Evolutionary conservation across 1,140 invertebrate genomes (phyloP).

Genomic region (Chionoecetes opilio): DNA sequence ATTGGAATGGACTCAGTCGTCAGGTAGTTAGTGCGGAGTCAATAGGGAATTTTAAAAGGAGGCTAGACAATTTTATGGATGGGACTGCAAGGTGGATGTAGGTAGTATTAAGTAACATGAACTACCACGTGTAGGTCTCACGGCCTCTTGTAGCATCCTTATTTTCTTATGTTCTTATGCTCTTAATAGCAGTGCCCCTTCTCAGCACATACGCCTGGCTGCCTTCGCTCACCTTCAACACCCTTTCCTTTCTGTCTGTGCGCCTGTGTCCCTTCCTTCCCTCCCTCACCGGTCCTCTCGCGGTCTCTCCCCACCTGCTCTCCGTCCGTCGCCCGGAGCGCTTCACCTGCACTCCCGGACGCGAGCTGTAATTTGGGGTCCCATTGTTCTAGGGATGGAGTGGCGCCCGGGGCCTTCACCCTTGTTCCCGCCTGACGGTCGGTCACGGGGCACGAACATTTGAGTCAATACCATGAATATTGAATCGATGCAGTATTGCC

Average conservation of each 20-base stretch:
- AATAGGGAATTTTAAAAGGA: too few species aligned
- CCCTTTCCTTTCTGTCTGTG: neutral
- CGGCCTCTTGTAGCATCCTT: too few species aligned
- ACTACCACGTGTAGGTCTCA: too few species aligned
- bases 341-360: conserved; percentile 59
- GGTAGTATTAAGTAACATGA: too few species aligned
- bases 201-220: neutral
- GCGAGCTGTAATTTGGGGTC: conserved; percentile 8
- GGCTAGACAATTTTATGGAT: too few species aligned
- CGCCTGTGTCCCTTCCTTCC: neutral
- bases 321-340: neutral
- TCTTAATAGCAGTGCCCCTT: neutral
- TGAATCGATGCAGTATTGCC: neutral
- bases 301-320: neutral
- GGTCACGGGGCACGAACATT: neutral
- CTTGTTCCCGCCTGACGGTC: neutral
- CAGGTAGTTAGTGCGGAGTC: too few species aligned
- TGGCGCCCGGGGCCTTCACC: neutral
- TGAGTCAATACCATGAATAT: neutral
- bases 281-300: neutral
- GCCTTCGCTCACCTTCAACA: neutral
- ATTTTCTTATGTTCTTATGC: too few species aligned
- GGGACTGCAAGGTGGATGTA: too few species aligned
- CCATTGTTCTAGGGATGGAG: neutral
- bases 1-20: too few species aligned